Percentiles rank a stretch among this genome's conserved stretches.
Conservation (phyloP, 2,113 vertebrate species). For the Lepisosteus osseus region DNA sequence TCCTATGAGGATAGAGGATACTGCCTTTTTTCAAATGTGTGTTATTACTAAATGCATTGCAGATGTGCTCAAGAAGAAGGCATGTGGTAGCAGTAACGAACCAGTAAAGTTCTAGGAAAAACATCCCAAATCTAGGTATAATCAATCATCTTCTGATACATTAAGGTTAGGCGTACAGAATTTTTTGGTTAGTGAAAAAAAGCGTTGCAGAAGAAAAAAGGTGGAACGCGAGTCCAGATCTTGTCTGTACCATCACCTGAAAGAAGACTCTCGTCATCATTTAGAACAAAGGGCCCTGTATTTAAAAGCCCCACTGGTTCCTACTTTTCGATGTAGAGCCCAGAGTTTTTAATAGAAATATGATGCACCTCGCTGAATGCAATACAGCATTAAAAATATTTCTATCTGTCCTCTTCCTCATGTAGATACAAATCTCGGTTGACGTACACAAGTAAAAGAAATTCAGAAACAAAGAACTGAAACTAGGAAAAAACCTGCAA, state of each 20-base stretch:
- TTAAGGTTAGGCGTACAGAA: neutral
- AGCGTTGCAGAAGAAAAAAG: neutral
- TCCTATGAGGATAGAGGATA: slow-evolving; percentile 64
- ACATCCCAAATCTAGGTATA: slow-evolving; percentile 45
- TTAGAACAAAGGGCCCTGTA: too few relatives aligned
- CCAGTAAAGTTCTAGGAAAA: slow-evolving; percentile 46
- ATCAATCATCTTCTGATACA: slow-evolving; percentile 39
- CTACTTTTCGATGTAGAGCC: too few relatives aligned
- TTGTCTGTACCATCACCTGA: neutral
- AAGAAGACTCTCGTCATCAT: too few relatives aligned
- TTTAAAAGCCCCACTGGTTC: too few relatives aligned
- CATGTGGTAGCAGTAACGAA: slow-evolving; percentile 38
- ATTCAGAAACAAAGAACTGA: slow-evolving; percentile 12
- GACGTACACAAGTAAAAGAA: too few relatives aligned
- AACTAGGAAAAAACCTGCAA: neutral
- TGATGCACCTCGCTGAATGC: too few relatives aligned
- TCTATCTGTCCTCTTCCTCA: too few relatives aligned
- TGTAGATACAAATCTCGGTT: too few relatives aligned
- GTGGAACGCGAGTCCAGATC: neutral
- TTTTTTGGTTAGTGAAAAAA: neutral
- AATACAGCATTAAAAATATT: too few relatives aligned
- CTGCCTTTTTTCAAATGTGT: slow-evolving; percentile 46
- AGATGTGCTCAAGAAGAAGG: slow-evolving; percentile 54
- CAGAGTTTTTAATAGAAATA: too few relatives aligned
- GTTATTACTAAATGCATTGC: slow-evolving; percentile 64